Percentiles rank a stretch among this genome's conserved stretches.
phyloP scores from a whole-genome alignment of 2,113 vertebrate genomes.

The Salvelinus fontinalis region DNA sequence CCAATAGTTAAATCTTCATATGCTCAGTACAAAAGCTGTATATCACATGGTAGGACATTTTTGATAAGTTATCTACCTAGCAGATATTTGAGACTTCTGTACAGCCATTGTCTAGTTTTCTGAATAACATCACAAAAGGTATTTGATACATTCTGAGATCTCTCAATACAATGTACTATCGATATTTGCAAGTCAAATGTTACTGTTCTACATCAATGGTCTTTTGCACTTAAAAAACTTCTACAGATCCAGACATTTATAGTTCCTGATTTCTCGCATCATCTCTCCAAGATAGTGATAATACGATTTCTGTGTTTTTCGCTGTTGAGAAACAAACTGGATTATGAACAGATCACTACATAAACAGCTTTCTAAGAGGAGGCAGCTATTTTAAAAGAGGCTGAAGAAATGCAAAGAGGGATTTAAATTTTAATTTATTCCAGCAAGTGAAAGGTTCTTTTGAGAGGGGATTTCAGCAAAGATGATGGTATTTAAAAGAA shows the following conservation, averaged over 20 bases:
- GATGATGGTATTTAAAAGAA: slow-evolving; percentile 87
- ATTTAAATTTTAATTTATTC: slow-evolving; percentile 89
- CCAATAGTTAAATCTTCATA: slow-evolving; percentile 51
- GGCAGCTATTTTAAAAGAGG: slow-evolving; percentile 86
- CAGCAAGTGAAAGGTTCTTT: slow-evolving; percentile 88
- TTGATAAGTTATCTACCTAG: slow-evolving; percentile 38
- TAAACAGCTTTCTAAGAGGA: slow-evolving; percentile 87
- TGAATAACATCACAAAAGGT: slow-evolving; percentile 52
- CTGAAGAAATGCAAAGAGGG: slow-evolving; percentile 86
- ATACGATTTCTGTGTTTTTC: slow-evolving; percentile 83
- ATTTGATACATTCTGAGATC: slow-evolving; percentile 55
- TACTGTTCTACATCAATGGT: slow-evolving; percentile 67
- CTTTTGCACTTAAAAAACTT: slow-evolving; percentile 76
- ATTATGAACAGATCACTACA: slow-evolving; percentile 87
- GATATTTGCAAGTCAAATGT: slow-evolving; percentile 75
- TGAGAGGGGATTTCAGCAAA: slow-evolving; percentile 84
- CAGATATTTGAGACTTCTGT: background rate
- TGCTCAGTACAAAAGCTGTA: slow-evolving; percentile 31
- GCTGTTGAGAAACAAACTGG: slow-evolving; percentile 87
- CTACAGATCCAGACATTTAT: slow-evolving; percentile 75
- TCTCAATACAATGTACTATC: slow-evolving; percentile 57
- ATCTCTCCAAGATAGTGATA: slow-evolving; percentile 84
- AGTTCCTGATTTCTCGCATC: slow-evolving; percentile 81
- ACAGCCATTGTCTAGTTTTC: slow-evolving; percentile 36
- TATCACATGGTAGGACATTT: slow-evolving; percentile 40